Base-by-base conservation (phyloP, 1,140 invertebrate species). In the Schlechtendalia chinensis region DNA sequence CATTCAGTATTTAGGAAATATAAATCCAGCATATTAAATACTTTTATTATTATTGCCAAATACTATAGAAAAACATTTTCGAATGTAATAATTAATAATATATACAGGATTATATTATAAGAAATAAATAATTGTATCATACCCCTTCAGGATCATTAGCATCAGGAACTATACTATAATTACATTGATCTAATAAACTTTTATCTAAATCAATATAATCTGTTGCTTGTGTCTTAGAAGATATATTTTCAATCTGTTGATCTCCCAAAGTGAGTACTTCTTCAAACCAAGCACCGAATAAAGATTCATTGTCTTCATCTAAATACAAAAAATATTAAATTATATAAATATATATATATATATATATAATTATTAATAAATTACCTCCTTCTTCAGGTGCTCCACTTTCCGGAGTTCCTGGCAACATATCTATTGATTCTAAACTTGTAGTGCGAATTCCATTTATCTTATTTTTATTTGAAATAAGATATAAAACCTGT, bases 251-350 rank as follows among this genome's bases (percentile, higher is more conserved):
- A 47, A 47, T 82, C 27, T 82, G 61, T 54, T 81, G 61, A 77
- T 74, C 74, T 11, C 72, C 81, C 29, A 54, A 79, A 39, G 92
- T 92, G 19, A 96, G 86, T 0, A 94, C 96, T 85, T 96, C 94
- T 85, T 96, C 94, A 87, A 97, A 96, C 94, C 95, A 96, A 80
- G 94, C 89, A 0, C 95, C 95, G 83, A 97, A 89, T 82, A 97
- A 91, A 2, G 94, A 94, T 86, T 97, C 95, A 86, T 93, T 96
- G 86, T 95, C 94, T 87, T 94, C 93, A 84, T 89, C 88, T 87
- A 75, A 71, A 32, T 45, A 50, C 24, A 82, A 74, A 82, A 74
- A 67, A 47, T 24, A 47, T 56, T 54, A 19, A 47, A 80, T 24
- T 27, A 56, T 39, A 45, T 22, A 61, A 24, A n/a, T 4, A 39